These are phyloP conservation scores for Pomatorhinus ruficollis DNA, from an alignment of 2,113 vertebrate genomes.

Conservation along the genomic window DNA sequence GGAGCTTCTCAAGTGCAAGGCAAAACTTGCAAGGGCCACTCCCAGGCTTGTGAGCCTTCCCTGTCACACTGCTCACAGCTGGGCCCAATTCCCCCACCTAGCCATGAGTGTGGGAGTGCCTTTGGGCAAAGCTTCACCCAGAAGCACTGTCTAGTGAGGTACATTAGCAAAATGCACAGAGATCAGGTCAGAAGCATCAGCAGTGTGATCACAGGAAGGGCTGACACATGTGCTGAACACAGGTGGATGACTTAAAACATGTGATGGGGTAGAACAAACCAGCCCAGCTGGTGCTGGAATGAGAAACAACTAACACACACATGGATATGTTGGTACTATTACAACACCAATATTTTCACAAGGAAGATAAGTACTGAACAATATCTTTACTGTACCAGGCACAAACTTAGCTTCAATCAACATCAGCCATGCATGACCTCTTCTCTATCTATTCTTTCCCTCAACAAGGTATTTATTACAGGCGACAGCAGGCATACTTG, in stretches of 20 bases:
- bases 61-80: background rate
- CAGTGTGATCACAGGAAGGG: background rate
- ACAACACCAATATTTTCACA: slow-evolving; percentile 52
- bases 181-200: background rate
- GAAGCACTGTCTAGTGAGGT: background rate
- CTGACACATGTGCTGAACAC: background rate
- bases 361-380: slow-evolving; percentile 20
- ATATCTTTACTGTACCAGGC: background rate
- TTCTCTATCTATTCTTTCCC: background rate
- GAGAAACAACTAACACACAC: background rate
- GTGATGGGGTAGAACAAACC: background rate
- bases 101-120: background rate
- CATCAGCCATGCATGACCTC: background rate
- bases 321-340: background rate
- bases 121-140: background rate
- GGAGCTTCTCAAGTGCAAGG: background rate
- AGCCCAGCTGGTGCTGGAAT: background rate
- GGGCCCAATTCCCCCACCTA: background rate
- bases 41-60: background rate
- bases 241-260: background rate
- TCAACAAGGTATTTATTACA: background rate
- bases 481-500: background rate
- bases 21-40: background rate
- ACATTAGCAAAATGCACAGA: background rate
- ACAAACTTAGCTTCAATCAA: background rate